Conservation (phyloP, 2,113 vertebrate genomes). For the Motacilla alba region DNA sequence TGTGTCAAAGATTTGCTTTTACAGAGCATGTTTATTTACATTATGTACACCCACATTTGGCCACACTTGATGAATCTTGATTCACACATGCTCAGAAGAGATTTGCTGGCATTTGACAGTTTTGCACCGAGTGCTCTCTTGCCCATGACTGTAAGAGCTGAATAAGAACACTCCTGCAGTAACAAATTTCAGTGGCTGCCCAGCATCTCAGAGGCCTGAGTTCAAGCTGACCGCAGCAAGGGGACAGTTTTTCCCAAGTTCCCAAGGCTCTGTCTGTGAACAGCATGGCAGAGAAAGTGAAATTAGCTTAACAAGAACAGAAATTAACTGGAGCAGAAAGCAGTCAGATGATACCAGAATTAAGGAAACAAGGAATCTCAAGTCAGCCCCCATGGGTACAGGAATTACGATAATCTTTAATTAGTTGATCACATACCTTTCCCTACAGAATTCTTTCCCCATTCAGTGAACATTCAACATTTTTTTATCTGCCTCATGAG, state of each 20-base stretch:
- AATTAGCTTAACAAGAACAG: not conserved
- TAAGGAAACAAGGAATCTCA: not conserved
- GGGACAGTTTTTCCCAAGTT: not conserved
- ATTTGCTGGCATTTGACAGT: not conserved
- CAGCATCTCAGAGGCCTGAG: not conserved
- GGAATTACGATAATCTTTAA: not conserved
- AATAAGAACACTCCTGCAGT: not conserved
- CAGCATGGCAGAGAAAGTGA: not conserved
- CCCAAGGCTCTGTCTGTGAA: not conserved
- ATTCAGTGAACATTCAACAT: not conserved
- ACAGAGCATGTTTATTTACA: conserved; percentile 12
- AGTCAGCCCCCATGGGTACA: not conserved
- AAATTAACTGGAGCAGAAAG: not conserved
- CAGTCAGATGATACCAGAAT: not conserved
- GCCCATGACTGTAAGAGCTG: not conserved
- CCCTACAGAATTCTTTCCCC: not conserved
- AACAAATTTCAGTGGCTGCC: not conserved
- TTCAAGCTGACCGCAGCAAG: not conserved
- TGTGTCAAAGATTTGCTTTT: conserved; percentile 3
- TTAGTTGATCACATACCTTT: not conserved
- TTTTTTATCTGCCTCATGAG: not conserved
- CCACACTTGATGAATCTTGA: not conserved
- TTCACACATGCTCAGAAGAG: not conserved
- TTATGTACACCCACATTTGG: not conserved
- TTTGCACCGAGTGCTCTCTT: not conserved